Evolutionary conservation across 2,888 invertebrate genomes (phyloP).

Genomic region (Epinotia ramella): DNA sequence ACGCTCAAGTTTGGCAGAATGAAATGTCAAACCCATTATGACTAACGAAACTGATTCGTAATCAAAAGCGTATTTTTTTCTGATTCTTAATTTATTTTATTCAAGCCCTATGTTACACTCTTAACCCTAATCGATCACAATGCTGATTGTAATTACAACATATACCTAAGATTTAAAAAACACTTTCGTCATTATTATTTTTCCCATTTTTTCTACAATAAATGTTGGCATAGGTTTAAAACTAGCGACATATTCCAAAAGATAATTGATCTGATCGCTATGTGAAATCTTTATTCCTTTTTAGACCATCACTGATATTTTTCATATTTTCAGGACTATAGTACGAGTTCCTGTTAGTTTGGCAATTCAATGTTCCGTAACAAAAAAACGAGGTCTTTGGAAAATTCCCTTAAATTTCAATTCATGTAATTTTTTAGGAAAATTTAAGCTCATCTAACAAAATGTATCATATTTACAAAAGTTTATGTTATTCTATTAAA

Average conservation of each 20-base stretch:
- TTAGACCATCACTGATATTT: not conserved
- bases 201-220: not conserved
- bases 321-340: not conserved
- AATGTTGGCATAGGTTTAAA: slow-evolving; percentile 13
- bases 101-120: slow-evolving; percentile 54
- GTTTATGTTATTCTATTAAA: not conserved
- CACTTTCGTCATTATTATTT: not conserved
- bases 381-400: not conserved
- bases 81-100: slow-evolving; percentile 52
- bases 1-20: not conserved
- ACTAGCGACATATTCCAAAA: not conserved
- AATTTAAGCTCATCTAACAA: not conserved
- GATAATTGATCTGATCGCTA: slow-evolving; percentile 10
- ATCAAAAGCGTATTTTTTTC: not conserved
- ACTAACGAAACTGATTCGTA: not conserved
- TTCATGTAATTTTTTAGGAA: not conserved
- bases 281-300: not conserved
- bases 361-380: not conserved
- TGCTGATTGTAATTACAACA: slow-evolving; percentile 46
- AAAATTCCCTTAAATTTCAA: not conserved
- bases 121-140: slow-evolving; percentile 60
- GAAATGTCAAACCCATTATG: not conserved
- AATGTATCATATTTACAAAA: not conserved
- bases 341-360: not conserved
- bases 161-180: slow-evolving; percentile 14